Base-by-base conservation (phyloP, 2,888 invertebrate species). In the Parochlus steinenii region DNA sequence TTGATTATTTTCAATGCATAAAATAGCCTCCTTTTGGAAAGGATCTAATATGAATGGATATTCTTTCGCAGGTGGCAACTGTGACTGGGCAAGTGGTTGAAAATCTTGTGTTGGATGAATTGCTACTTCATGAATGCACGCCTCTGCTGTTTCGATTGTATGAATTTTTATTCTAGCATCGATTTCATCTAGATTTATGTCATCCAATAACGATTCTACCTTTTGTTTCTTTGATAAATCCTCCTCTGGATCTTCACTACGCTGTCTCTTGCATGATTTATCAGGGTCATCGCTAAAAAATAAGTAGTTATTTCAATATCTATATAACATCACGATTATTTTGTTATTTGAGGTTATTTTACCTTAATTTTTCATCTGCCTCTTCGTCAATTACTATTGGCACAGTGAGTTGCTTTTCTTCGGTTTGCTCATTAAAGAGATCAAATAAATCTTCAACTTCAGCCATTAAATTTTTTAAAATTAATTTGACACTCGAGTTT, bases 1-100 rank as follows among this genome's bases (percentile, higher is more conserved):
- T 53, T 98, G 95, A 51, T 87, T 78, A 57, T 98, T 98, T 53
- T 98, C 95, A 47, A 99, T 80, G 54, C 98, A 99, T 33, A 83
- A 59, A 42, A 97, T 82, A 1, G 97, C 93, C 58, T 95, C 90
- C 48, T 86, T 89, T 55, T 99, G 98, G 59, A 99, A 99, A 0
- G 95, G 83, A 71, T 99, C 98, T 39, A 99, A 63, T 37, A 82
- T 77, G 51, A 99, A 99, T 41, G 80, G 76, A 55, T 95, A 99
- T 41, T 80, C 80, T 55, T 92, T 92, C 1, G 86, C 85, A 2
- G 95, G 87, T 45, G 77, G 74, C 0, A 65, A 63, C 4, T 62
- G 58, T 2, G 64, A 54, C 3, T 65, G 64, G 38, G 65, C 56
- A 20, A 74, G 60, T 11, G 65, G 71, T 19, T 68, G 62, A 54